Conservation (phyloP, 1,140 invertebrate species). For the Drosophila sturtevanti region DNA sequence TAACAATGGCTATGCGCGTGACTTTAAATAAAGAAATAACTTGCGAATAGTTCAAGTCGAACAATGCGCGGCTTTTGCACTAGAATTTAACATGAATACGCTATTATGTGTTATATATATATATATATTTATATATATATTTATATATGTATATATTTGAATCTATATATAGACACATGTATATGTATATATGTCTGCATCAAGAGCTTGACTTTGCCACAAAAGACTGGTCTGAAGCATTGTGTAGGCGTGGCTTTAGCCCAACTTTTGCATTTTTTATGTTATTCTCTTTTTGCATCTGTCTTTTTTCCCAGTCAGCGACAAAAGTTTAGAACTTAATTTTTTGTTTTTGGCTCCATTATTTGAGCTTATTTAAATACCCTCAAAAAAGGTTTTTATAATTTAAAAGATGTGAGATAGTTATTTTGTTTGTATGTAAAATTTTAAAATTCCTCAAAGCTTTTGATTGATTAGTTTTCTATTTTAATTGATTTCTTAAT, state of each 20-base stretch:
- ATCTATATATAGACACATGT: background rate
- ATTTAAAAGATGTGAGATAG: background rate
- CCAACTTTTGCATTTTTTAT: constrained; percentile 59
- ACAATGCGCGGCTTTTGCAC: constrained; percentile 70
- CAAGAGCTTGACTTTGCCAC: constrained; percentile 24
- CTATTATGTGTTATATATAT: constrained; percentile 47
- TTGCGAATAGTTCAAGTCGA: constrained; percentile 70
- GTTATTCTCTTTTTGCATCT: constrained; percentile 8
- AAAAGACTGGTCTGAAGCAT: constrained; percentile 26
- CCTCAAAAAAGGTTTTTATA: background rate
- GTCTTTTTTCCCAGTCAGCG: constrained; percentile 41
- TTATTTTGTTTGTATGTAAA: no score
- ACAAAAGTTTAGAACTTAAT: constrained; percentile 69
- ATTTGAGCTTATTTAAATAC: background rate
- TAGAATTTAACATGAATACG: constrained; percentile 61
- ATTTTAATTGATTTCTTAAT: no score
- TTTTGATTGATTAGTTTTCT: no score
- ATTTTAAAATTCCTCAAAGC: no score
- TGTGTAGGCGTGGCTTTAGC: constrained; percentile 29
- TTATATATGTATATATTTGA: background rate
- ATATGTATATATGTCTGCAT: constrained; percentile 35
- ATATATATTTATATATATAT: no score
- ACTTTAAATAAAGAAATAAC: constrained; percentile 81
- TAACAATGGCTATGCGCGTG: constrained; percentile 50
- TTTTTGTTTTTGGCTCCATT: constrained; percentile 35